Evolutionary conservation across 1,140 invertebrate genomes (phyloP).

Genomic region (Akabosia matsudoensis): DNA sequence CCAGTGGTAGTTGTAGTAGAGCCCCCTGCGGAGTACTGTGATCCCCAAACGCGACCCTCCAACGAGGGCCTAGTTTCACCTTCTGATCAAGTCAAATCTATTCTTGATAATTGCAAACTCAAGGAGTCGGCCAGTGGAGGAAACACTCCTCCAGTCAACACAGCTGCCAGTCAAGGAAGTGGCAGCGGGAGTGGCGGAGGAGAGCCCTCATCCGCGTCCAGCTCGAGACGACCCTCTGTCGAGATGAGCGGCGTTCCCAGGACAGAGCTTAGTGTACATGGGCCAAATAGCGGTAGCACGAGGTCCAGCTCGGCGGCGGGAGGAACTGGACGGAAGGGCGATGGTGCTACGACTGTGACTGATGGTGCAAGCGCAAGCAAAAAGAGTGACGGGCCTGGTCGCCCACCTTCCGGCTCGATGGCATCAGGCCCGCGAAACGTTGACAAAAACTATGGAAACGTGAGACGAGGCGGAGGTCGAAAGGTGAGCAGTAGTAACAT

Average conservation of each 20-base stretch:
- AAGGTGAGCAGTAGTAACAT: not conserved
- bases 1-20: constrained; percentile 19
- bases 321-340: not conserved
- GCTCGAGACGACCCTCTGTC: constrained; percentile 18
- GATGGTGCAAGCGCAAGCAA: constrained; percentile 17
- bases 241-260: constrained; percentile 10
- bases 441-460: constrained; percentile 11
- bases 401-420: not conserved
- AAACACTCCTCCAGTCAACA: not conserved
- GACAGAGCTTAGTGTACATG: constrained; percentile 13
- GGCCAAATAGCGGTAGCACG: constrained; percentile 3
- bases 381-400: constrained; percentile 9
- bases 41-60: not conserved
- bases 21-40: constrained; percentile 15
- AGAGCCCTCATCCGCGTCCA: constrained; percentile 8
- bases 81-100: constrained; percentile 19
- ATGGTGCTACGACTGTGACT: constrained; percentile 11
- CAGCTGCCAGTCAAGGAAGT: not conserved
- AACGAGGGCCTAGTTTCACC: not conserved
- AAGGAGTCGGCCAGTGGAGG: constrained; percentile 6
- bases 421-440: not conserved
- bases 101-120: not conserved
- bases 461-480: constrained; percentile 5
- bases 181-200: not conserved
- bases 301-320: not conserved